Evolutionary conservation across 1,140 invertebrate species (phyloP), one percentile per base, ranked within the genome.

Genomic region (Sesamia nonagrioides): DNA sequence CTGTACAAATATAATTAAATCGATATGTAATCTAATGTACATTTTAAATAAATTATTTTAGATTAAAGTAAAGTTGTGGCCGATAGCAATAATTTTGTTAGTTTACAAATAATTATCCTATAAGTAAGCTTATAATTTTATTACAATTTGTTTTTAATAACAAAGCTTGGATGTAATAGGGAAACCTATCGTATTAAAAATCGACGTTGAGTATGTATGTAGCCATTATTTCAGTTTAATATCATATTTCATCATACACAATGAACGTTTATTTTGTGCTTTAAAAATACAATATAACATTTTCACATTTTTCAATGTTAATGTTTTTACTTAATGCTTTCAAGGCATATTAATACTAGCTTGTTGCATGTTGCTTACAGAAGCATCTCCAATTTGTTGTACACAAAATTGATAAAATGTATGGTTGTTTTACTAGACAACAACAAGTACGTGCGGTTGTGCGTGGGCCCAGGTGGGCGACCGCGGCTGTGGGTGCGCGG

Each of bases 401-500:
- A 7, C 52, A 69, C 45, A 21, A 56, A 9, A 75, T 68, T 48
- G 61, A 76, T 58, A 40, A 68, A 13, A 72, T 63, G 56, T 73
- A 15, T 84, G 71, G 76, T 84, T 80, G 52, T 84, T 79, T 58
- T 77, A 60, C 84, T 92, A 94, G 93, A 90, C 9, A 92, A 90
- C 6, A 68, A 50, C 68, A 87, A 92, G 72, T 81, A 80, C 68
- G 88, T 94, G 78, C 87, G 89, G 0, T 71, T 94, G 71, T 93
- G 90, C 79, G 90, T 94, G 80, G 93, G 93, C 1, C 93, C 93
- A 18, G 93, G 93, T 50, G 93, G 93, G 58, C 88, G 93, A 48
- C 92, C 92, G 17, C 86, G 93, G 40, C 85, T 95, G 21, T 94
- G 91, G 92, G 91, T 95, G 68, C 87, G 89, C 69, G 93, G 93